Evolutionary conservation across 2,888 invertebrate species (phyloP).

Genomic region (Agonopterix arenella): DNA sequence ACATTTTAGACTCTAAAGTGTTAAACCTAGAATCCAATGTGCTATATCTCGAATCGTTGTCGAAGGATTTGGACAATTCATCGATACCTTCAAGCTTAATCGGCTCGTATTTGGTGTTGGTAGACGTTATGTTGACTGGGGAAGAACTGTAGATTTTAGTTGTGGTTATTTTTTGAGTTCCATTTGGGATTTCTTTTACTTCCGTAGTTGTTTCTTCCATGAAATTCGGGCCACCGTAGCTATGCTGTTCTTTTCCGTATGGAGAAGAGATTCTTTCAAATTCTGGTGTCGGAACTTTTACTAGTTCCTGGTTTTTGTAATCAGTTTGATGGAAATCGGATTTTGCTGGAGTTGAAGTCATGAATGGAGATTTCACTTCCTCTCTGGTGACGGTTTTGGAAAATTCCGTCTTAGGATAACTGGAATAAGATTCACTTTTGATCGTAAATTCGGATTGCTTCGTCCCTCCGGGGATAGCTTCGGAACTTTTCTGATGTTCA

Average conservation of each 20-base stretch:
- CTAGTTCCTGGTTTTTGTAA: slow-evolving; percentile 41
- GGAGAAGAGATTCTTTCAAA: slow-evolving; percentile 62
- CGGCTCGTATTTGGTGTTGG: slow-evolving; percentile 68
- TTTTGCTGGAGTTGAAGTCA: slow-evolving; percentile 55
- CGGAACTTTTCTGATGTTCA: slow-evolving; percentile 62
- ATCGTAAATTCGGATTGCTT: slow-evolving; percentile 59
- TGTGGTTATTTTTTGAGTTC: slow-evolving; percentile 73
- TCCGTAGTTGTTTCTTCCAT: slow-evolving; percentile 72
- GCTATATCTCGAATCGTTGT: slow-evolving; percentile 68
- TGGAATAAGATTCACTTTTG: slow-evolving; percentile 62
- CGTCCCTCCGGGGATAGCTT: slow-evolving; percentile 62
- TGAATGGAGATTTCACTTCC: slow-evolving; percentile 57
- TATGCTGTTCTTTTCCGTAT: slow-evolving; percentile 56
- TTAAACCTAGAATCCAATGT: slow-evolving; percentile 65
- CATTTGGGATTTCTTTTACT: slow-evolving; percentile 73
- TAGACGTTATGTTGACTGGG: slow-evolving; percentile 68
- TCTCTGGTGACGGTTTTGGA: slow-evolving; percentile 48
- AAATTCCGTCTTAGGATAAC: slow-evolving; percentile 56
- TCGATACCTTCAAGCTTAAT: slow-evolving; percentile 68
- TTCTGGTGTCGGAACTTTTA: slow-evolving; percentile 58
- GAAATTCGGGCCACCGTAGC: slow-evolving; percentile 62
- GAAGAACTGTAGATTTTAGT: slow-evolving; percentile 77
- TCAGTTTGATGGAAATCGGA: slow-evolving; percentile 26
- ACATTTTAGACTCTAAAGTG: slow-evolving; percentile 62
- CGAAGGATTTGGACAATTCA: slow-evolving; percentile 66